Conservation (phyloP, 2,113 vertebrate species). For the Sclerurus mexicanus region DNA sequence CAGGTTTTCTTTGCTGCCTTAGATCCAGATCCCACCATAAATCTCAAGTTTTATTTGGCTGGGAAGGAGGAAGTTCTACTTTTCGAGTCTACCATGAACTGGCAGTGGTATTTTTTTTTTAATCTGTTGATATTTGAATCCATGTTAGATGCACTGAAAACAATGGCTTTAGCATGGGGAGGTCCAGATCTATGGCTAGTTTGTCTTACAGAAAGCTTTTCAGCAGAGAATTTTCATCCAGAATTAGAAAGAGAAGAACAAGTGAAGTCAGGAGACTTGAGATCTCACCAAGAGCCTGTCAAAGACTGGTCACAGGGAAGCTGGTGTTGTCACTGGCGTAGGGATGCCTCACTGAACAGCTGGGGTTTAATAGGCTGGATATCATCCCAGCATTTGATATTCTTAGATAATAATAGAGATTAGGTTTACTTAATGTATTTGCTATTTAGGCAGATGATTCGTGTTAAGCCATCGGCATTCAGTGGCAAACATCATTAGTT, state of each 20-base stretch:
- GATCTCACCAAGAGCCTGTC: not conserved
- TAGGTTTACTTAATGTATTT: conserved; percentile 69
- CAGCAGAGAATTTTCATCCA: not conserved
- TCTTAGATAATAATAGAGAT: conserved; percentile 51
- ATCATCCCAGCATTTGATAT: conserved; percentile 58
- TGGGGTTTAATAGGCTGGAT: conserved; percentile 57
- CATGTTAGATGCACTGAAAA: not conserved
- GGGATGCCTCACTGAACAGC: conserved; percentile 22
- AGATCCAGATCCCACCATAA: not conserved
- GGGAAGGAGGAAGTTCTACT: not conserved
- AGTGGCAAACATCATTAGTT: conserved; percentile 66
- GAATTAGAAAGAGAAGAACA: not conserved
- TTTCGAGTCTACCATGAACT: not conserved
- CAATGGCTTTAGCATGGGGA: not conserved
- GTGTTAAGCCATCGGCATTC: conserved; percentile 59
- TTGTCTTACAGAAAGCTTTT: not conserved
- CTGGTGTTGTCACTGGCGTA: not conserved
- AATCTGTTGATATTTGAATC: not conserved
- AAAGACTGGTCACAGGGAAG: not conserved
- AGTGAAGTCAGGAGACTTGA: not conserved
- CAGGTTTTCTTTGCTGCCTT: not conserved
- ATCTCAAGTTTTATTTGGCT: conserved; percentile 15
- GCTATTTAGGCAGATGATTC: conserved; percentile 62
- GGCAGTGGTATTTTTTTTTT: not conserved
- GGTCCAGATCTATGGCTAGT: not conserved